Base-by-base conservation (phyloP, 1,140 invertebrate species). In the Globodera rostochiensis region DNA sequence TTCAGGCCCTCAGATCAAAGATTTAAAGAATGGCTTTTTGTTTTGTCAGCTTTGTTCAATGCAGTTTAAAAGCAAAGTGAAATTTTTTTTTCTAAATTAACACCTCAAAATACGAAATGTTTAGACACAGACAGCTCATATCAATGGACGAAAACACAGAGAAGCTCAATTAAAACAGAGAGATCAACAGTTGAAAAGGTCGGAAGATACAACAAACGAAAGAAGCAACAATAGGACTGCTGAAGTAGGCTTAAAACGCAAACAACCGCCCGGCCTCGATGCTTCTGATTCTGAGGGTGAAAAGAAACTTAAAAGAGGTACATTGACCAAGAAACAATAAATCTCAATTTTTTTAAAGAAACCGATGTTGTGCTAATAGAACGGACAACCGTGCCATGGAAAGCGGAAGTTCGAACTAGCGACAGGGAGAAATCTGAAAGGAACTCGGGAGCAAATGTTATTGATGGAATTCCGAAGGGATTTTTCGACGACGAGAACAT, bases 21-120 rank as follows among this genome's bases (percentile, higher is more conserved):
- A 83, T 50, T 66, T 83, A 15, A 82, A 83, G 50, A 84, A 83
- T 84, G 82, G 82, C 15, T 53, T 53, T 60, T 82, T 46, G 67
- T 70, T 84, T 13, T 83, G 82, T 80, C 66, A 64, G 15, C 21
- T 83, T 19, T 83, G 82, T 50, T 83, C 73, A 45, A 50, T 67
- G 53, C 82, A 83, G 45, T 21, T 83, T 67, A 83, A 83, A 46
- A 70, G 69, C 2, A 83, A 83, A 49, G 73, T 84, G 8, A 45
- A 64, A 64, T 19, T 19, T 6, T 46, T 19, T 4, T 13, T 11
- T 21, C 4, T 6, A 9, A 6, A 15, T 6, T 9, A 67, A 4
- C 46, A 45, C 25, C 25, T 45, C 46, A 71, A 71, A 36, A 67
- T 76, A 49, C 64, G 64, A 50, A 64, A 64, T 15, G 19, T 78